Conservation (phyloP, 2,888 invertebrate genomes). For the Agrotis segetum region DNA sequence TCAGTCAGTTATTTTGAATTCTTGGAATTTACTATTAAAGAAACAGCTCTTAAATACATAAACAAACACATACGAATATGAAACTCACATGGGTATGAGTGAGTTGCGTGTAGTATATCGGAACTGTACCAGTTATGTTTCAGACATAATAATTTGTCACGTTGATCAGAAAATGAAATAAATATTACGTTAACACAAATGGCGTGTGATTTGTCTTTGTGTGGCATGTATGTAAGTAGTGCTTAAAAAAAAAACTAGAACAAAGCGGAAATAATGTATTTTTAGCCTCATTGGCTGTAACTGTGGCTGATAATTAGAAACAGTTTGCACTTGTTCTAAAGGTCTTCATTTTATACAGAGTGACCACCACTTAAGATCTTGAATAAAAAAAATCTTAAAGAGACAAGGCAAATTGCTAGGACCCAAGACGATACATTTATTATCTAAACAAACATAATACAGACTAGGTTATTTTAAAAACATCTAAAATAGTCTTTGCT, state of each 20-base stretch:
- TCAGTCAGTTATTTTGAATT: slow-evolving; percentile 62
- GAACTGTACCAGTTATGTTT: background rate
- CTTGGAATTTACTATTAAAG: slow-evolving; percentile 15
- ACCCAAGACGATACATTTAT: background rate
- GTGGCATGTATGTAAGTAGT: background rate
- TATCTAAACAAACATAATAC: background rate
- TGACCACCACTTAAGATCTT: too few species aligned
- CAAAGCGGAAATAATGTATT: background rate
- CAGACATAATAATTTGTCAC: background rate
- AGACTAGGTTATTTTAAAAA: too few species aligned
- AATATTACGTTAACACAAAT: background rate
- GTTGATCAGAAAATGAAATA: slow-evolving; percentile 10
- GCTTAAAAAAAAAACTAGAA: background rate
- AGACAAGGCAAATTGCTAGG: background rate
- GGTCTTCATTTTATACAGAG: too few species aligned
- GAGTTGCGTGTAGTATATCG: slow-evolving; percentile 3
- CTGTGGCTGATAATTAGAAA: too few species aligned
- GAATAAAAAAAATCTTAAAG: too few species aligned
- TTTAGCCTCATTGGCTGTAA: background rate
- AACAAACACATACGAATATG: background rate
- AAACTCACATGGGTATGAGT: too few species aligned
- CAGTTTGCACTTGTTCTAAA: too few species aligned
- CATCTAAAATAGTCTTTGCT: too few species aligned
- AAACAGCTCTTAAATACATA: slow-evolving; percentile 1
- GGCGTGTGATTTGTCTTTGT: background rate